A percentile compares a stretch with the other conserved stretches of the same genome.
phyloP scores from a whole-genome alignment of 2,797 vertebrate species.

The Sphenodon punctatus region DNA sequence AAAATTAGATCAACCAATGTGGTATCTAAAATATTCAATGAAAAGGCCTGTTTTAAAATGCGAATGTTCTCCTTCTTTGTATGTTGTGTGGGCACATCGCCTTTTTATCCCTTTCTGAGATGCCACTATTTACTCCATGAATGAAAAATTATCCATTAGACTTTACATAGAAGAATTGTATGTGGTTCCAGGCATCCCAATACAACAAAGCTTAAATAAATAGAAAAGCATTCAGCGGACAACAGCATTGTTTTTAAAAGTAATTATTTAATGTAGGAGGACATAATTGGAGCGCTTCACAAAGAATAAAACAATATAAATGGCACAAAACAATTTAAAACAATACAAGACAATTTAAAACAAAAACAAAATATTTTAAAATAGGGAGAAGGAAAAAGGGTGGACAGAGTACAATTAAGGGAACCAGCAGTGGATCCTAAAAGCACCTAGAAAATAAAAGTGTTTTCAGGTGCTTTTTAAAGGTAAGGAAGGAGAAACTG shows the following conservation, averaged over 20 bases:
- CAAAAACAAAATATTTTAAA: too few relatives aligned
- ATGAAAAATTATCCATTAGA: background rate
- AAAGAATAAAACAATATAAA: too few relatives aligned
- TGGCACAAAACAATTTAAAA: too few relatives aligned
- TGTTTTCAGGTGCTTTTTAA: too few relatives aligned
- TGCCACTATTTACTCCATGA: background rate
- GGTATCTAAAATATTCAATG: background rate
- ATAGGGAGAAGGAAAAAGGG: too few relatives aligned
- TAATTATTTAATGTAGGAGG: background rate
- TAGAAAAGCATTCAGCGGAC: background rate
- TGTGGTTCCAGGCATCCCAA: background rate
- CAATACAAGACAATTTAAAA: too few relatives aligned
- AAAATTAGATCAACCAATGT: background rate
- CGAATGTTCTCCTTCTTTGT: background rate
- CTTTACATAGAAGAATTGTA: background rate
- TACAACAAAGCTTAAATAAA: background rate
- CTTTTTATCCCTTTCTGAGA: background rate
- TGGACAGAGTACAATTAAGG: too few relatives aligned
- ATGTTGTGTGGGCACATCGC: background rate
- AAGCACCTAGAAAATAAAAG: too few relatives aligned
- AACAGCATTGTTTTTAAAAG: background rate
- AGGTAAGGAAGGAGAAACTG: too few relatives aligned
- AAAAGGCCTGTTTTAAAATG: background rate
- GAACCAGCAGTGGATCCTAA: too few relatives aligned
- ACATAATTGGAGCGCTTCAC: too few relatives aligned